A percentile compares a stretch with the other conserved stretches of the same genome.
Conservation (phyloP, 2,113 vertebrate species). For the Motacilla tschutschensis region DNA sequence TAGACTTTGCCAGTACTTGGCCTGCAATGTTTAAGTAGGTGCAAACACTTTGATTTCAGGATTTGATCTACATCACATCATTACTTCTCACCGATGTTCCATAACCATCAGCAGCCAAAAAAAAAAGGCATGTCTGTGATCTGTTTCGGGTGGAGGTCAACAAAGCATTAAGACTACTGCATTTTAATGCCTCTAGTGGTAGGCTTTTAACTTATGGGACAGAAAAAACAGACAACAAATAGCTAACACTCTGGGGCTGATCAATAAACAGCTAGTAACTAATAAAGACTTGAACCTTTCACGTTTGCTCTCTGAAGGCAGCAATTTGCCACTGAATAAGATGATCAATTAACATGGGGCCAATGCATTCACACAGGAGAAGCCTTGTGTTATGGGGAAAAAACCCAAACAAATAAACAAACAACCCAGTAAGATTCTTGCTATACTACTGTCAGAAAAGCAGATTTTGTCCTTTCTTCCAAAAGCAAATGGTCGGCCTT, state of each 20-base stretch:
- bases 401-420: neutral
- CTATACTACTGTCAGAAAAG: neutral
- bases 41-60: slow-evolving; percentile 32
- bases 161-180: neutral
- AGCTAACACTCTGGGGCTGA: slow-evolving; percentile 2
- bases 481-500: neutral
- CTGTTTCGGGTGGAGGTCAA: neutral
- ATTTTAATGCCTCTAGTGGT: neutral
- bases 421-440: neutral
- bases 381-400: neutral
- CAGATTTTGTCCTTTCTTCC: neutral
- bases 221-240: slow-evolving; percentile 22
- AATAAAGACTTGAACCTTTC: slow-evolving; percentile 40
- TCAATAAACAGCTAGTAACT: slow-evolving; percentile 39
- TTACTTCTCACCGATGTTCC: neutral
- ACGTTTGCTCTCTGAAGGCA: neutral
- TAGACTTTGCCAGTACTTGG: neutral
- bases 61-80: slow-evolving; percentile 2
- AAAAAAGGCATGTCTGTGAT: neutral
- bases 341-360: slow-evolving; percentile 15
- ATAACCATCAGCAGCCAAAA: neutral
- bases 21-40: neutral
- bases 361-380: neutral
- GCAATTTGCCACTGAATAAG: slow-evolving; percentile 10
- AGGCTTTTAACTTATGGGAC: slow-evolving; percentile 20